phyloP scores from a whole-genome alignment of 2,888 invertebrate species.

The Caenorhabditis sinica region DNA sequence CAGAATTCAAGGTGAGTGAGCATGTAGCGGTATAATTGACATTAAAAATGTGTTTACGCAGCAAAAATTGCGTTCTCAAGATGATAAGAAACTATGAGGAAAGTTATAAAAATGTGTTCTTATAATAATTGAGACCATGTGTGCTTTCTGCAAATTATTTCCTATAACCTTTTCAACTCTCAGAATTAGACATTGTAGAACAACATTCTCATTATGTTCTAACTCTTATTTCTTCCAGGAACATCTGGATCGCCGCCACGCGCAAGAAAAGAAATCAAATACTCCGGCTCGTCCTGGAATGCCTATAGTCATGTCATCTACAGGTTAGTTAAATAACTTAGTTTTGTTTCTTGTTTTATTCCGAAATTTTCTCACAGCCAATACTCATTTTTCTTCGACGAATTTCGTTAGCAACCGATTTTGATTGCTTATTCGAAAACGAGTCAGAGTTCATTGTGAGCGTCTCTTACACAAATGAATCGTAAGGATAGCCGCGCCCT shows the following conservation, averaged over 20 bases:
- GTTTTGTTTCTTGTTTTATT: neutral
- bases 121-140: no score
- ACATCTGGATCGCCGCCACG: conserved; percentile 67
- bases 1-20: conserved; percentile 63
- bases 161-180: no score
- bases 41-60: neutral
- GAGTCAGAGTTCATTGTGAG: conserved; percentile 37
- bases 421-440: conserved; percentile 22
- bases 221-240: conserved; percentile 35
- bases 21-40: neutral
- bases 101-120: no score
- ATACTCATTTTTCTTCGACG: conserved; percentile 4
- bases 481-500: conserved; percentile 44
- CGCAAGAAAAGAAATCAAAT: conserved; percentile 58
- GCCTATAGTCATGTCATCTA: conserved; percentile 42
- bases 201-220: no score
- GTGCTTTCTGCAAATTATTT: no score
- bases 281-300: conserved; percentile 39
- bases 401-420: conserved; percentile 18
- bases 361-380: conserved; percentile 12
- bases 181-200: no score
- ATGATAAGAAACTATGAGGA: neutral
- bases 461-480: conserved; percentile 17
- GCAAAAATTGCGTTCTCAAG: neutral
- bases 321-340: conserved; percentile 38